A percentile compares a stretch with the other conserved stretches of the same genome.
These are phyloP conservation scores for Furcula furcula DNA, from an alignment of 2,888 invertebrate species.

Conservation along the genomic window DNA sequence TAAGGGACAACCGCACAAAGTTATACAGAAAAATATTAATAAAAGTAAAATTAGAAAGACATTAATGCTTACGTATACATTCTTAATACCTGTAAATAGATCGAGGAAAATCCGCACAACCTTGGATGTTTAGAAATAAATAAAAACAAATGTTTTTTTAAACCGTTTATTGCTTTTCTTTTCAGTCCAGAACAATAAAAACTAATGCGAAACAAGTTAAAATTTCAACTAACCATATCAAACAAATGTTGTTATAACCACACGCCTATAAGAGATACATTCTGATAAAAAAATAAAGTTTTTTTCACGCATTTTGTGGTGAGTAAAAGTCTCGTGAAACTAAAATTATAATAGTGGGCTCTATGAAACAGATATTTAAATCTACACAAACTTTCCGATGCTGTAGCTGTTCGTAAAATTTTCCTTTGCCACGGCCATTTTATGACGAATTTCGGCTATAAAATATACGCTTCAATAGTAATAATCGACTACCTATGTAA, in stretches of 20 bases:
- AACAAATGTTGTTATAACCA: constrained; percentile 20
- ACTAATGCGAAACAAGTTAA: neutral
- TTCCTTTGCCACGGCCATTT: neutral
- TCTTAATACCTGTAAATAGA: neutral
- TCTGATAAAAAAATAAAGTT: no score
- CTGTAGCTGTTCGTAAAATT: neutral
- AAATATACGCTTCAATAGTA: neutral
- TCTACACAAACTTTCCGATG: neutral
- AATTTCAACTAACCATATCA: neutral
- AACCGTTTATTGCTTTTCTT: neutral
- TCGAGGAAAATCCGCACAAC: neutral
- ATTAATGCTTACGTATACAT: no score
- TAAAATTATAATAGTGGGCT: neutral
- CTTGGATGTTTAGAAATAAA: neutral
- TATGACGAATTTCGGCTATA: neutral
- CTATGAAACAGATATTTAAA: neutral
- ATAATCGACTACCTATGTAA: neutral
- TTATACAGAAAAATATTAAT: no score
- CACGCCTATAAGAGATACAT: constrained; percentile 44
- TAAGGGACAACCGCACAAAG: no score
- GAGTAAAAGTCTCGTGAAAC: neutral
- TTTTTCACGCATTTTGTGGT: constrained; percentile 6
- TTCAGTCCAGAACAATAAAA: neutral
- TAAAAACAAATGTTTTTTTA: neutral
- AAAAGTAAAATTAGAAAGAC: no score